These are phyloP conservation scores for Synanthedon andrenaeformis DNA, from an alignment of 2,888 invertebrate species.

Conservation along the genomic window DNA sequence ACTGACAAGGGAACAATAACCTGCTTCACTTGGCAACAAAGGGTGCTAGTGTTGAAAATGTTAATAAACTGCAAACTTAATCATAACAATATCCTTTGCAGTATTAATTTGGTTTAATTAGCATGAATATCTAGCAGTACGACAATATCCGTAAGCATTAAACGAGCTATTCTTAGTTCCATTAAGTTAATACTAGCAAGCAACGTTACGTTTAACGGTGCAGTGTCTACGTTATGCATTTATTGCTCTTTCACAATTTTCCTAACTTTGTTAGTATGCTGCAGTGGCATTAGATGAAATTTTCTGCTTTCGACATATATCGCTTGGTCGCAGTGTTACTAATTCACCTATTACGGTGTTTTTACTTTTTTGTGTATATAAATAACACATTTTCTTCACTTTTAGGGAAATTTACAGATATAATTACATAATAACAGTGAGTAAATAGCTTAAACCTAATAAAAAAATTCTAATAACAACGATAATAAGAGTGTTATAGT, in stretches of 20 bases:
- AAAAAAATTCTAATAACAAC: too few relatives aligned
- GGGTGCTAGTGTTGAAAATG: not conserved
- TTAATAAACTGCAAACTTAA: not conserved
- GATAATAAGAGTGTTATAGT: too few relatives aligned
- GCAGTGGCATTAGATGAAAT: not conserved
- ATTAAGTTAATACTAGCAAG: constrained; percentile 27
- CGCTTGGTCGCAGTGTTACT: not conserved
- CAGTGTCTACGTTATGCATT: constrained; percentile 15
- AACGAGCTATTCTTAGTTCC: constrained; percentile 17
- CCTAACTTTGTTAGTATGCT: constrained; percentile 2
- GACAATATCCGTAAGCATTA: constrained; percentile 8
- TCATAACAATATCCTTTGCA: constrained; percentile 1
- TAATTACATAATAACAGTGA: too few relatives aligned
- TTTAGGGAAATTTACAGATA: too few relatives aligned
- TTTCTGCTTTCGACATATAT: not conserved
- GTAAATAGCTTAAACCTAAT: too few relatives aligned
- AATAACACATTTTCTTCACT: too few relatives aligned
- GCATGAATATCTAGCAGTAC: constrained; percentile 10
- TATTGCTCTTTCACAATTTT: constrained; percentile 14
- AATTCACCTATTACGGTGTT: not conserved
- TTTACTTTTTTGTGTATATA: not conserved
- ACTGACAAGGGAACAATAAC: constrained; percentile 6
- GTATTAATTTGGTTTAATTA: constrained; percentile 15
- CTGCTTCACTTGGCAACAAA: too few relatives aligned
- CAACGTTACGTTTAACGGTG: constrained; percentile 21